A percentile compares a stretch with the other conserved stretches of the same genome.
Evolutionary conservation across 2,797 vertebrate species (phyloP).

Genomic region (Tinamus major): DNA sequence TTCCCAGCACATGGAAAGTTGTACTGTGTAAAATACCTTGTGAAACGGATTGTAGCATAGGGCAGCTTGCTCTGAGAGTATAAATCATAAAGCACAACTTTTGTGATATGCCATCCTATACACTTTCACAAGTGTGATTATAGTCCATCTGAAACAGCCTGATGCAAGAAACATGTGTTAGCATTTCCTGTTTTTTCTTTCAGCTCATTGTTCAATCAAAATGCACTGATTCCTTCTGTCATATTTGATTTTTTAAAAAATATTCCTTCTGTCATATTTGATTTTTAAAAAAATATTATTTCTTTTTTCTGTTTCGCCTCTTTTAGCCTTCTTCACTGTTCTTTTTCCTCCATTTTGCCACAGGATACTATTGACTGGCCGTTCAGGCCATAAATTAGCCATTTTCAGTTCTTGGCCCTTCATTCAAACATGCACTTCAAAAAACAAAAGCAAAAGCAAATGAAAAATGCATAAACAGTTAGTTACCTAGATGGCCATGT

Average conservation of each 20-base stretch:
- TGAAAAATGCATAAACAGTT: no score
- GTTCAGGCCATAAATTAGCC: not conserved
- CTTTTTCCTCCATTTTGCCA: not conserved
- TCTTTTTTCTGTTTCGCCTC: not conserved
- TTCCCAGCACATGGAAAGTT: not conserved
- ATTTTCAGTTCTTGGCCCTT: not conserved
- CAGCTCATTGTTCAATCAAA: not conserved
- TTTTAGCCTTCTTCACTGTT: not conserved
- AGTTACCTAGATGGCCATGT: not conserved
- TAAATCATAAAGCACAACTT: not conserved
- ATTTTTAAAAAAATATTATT: not conserved
- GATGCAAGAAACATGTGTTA: not conserved
- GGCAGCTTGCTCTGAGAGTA: not conserved
- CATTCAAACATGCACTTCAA: not conserved
- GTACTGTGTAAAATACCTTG: rapidly evolving
- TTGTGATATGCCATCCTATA: not conserved
- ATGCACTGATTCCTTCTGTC: not conserved
- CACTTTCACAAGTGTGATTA: not conserved
- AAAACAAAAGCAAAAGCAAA: not conserved
- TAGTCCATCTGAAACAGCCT: not conserved
- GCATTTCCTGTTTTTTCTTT: not conserved
- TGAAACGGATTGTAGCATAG: not conserved
- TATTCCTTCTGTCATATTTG: not conserved
- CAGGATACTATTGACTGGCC: not conserved
- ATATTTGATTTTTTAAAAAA: not conserved